Evolutionary conservation across 2,888 invertebrate species (phyloP), one percentile per base, ranked within the genome.

Genomic region (Leucoptera coffeella): DNA sequence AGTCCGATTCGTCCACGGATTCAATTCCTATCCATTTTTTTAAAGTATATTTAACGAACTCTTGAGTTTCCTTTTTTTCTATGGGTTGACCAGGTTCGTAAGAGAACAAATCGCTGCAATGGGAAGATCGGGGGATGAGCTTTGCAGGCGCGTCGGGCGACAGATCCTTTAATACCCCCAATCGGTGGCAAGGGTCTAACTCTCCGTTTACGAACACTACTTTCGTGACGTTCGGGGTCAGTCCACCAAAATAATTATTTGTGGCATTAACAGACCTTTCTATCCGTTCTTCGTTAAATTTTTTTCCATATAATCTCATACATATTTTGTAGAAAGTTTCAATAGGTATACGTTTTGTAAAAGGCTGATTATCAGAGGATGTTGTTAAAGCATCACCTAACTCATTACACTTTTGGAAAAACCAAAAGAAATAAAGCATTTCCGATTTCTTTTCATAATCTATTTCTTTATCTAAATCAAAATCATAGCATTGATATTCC

Each of bases 371-470:
- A 4, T 51, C 40, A 1, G 74, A 73, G 32, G 71, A 71, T 1
- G 80, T 73, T 1, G 78, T 79, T 46, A 82, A 82, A 44, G 71
- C 85, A 43, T 77, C 86, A 14, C 85, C 83, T 42, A 80, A 86
- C 52, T 87, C 86, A 3, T 78, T 80, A 49, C 87, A 87, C 1
- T 82, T 83, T 51, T 86, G 86, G 44, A 82, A 84, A 1, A 55
- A 57, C 85, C 85, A 86, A 8, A 57, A 42, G 2, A 41, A 35
- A n/a, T 33, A 31, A 44, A 41, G 45, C 29, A 49, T 45, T 12
- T 40, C 29, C 5, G 20, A 35, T 4, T 40, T 30, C 24, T 40
- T 45, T 25, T 49, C 42, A 12, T n/a, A n/a, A n/a, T n/a, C n/a
- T n/a, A n/a, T n/a, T n/a, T n/a, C n/a, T n/a, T n/a, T n/a, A n/a